Evolutionary conservation across 2,113 vertebrate genomes (phyloP).

Genomic region (Myrmecophaga tridactyla): DNA sequence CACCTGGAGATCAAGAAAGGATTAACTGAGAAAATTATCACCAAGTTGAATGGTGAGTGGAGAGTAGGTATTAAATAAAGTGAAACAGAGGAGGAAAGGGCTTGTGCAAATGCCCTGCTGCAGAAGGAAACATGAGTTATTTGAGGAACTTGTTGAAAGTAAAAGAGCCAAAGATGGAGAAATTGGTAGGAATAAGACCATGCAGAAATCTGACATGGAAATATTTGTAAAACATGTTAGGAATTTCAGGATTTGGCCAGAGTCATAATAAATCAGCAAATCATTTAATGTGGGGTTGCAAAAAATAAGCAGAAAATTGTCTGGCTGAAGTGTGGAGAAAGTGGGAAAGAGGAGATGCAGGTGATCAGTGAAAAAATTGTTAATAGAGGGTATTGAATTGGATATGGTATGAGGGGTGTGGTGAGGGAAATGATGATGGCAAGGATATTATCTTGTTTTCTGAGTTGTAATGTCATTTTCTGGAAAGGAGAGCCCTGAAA

Average conservation of each 20-base stretch:
- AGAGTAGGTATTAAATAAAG: background rate
- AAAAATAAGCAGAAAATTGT: background rate
- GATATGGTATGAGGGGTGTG: background rate
- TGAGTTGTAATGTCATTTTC: background rate
- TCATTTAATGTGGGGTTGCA: background rate
- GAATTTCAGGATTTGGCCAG: background rate
- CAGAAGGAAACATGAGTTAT: background rate
- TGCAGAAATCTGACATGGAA: background rate
- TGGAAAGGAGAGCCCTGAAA: background rate
- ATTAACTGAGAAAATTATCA: conserved; percentile 25
- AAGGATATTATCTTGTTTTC: background rate
- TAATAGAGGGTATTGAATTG: background rate
- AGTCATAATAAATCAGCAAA: background rate
- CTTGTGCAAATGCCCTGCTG: background rate
- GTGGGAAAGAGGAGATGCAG: background rate
- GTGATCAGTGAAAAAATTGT: background rate
- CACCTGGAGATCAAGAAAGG: background rate
- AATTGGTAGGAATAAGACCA: background rate
- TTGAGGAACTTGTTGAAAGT: background rate
- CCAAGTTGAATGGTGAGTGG: background rate
- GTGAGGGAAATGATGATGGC: background rate
- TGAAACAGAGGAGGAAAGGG: background rate
- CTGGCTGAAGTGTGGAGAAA: background rate
- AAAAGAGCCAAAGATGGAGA: background rate
- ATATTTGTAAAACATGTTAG: background rate